Evolutionary conservation across 2,797 vertebrate species (phyloP), one percentile per base, ranked within the genome.

Genomic region (Lutra lutra): DNA sequence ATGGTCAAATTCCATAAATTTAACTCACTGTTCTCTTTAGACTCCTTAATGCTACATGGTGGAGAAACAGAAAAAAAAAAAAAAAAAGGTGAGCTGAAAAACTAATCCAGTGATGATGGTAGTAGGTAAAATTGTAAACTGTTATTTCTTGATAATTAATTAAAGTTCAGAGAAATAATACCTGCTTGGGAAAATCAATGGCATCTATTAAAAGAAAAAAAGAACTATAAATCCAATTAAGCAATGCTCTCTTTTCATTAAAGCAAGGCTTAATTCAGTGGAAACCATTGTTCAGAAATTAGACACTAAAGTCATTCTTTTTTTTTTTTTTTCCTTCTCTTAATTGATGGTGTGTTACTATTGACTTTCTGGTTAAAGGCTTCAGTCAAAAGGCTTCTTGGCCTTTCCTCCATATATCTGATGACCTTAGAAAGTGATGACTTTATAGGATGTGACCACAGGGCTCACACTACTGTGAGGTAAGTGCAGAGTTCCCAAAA

Each of bases 381-480:
- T 93, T 97, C 73, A 86, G 66, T 95, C 89, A 90, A 78, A 60
- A 35, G 84, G 0, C 91, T 94, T 91, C 97, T 98, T 96, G 86
- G 56, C 93, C 97, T 97, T 98, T 97, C 68, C 96, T 95, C 97
- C 94, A 98, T 97, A 97, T 97, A 89, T 97, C 97, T 98, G 40
- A 94, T 97, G 97, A 96, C 98, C 85, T 97, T 98, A 89, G 95
- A 58, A 90, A 83, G 95, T 97, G 97, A 94, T 98, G 98, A 98
- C 96, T 98, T 98, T 98, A 98, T 97, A 95, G 95, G 86, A 96
- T 97, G 98, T 96, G 68, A 92, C 96, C 96, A 94, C 90, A 95
- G 43, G 38, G 96, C 82, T 90, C n/a, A 95, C 89, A 82, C 86
- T 93, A 90, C 96, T 98, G 95, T 85, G 97, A 97, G 54, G 60